phyloP scores from a whole-genome alignment of 2,113 vertebrate species.

The Chloropsis cyanopogon region DNA sequence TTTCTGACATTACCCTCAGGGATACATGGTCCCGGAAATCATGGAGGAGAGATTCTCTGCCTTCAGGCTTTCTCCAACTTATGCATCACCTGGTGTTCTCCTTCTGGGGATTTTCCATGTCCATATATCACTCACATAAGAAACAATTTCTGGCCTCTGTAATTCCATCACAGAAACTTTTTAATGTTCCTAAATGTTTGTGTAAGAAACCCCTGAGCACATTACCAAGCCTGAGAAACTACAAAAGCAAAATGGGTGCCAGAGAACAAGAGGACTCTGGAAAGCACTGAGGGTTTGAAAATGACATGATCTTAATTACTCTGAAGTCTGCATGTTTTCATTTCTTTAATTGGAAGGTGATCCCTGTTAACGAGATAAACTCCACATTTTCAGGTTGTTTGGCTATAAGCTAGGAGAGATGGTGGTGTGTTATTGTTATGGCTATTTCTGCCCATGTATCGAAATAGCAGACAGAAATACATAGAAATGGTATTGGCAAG shows the following conservation, averaged over 20 bases:
- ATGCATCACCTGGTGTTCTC: neutral
- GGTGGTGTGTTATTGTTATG: slow-evolving; percentile 30
- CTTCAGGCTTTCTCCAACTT: neutral
- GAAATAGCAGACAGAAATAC: neutral
- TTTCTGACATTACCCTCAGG: neutral
- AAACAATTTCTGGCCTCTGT: neutral
- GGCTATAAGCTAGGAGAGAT: neutral
- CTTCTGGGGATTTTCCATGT: neutral
- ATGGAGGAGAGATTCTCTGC: neutral
- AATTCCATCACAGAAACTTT: neutral
- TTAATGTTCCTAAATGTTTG: neutral
- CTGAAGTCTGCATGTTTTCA: slow-evolving; percentile 13
- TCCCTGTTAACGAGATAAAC: neutral
- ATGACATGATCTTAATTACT: neutral
- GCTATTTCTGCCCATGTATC: neutral
- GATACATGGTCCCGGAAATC: neutral
- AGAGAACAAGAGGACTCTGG: neutral
- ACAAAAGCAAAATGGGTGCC: neutral
- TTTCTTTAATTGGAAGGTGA: slow-evolving; percentile 38
- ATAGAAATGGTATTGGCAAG: neutral
- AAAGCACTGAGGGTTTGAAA: neutral
- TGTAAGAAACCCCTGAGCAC: neutral
- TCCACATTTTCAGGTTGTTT: neutral
- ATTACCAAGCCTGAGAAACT: slow-evolving; percentile 4
- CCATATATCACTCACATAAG: neutral